Percentiles rank a stretch among this genome's conserved stretches.
Conservation (phyloP, 2,113 vertebrate genomes). For the Aythya baeri region DNA sequence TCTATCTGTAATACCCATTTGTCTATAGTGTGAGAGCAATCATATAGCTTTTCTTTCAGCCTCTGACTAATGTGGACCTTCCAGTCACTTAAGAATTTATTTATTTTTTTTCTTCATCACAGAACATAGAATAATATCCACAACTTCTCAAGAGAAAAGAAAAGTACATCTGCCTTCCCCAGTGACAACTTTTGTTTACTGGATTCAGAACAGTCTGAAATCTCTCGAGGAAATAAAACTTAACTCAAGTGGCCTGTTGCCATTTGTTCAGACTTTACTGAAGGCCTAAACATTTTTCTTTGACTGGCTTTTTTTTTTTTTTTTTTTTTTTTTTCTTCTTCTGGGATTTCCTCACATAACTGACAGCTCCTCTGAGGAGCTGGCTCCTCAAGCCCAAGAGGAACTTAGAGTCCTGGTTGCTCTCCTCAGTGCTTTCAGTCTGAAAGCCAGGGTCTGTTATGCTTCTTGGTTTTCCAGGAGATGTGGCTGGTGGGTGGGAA, state of each 20-base stretch:
- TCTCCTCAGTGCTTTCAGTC: background rate
- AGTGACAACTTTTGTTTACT: background rate
- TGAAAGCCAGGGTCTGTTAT: background rate
- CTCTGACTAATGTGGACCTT: background rate
- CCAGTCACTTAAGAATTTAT: background rate
- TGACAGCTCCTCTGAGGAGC: background rate
- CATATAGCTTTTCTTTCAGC: background rate
- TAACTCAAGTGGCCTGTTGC: background rate
- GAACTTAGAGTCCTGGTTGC: background rate
- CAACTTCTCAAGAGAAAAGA: background rate
- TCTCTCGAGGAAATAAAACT: background rate
- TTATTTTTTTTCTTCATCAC: background rate
- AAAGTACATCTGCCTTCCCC: background rate
- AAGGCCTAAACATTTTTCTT: conserved; percentile 1
- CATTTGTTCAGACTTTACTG: background rate
- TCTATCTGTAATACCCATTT: background rate
- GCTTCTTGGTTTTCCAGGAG: background rate
- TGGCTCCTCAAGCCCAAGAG: background rate
- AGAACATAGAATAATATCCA: background rate
- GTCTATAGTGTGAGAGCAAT: background rate
- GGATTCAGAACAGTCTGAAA: background rate
- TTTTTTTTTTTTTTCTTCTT: background rate
- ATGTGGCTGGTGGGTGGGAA: background rate
- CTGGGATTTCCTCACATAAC: background rate
- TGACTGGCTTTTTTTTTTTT: background rate